phyloP scores from a whole-genome alignment of 2,797 vertebrate species.

The Bryconaethiops microstoma region DNA sequence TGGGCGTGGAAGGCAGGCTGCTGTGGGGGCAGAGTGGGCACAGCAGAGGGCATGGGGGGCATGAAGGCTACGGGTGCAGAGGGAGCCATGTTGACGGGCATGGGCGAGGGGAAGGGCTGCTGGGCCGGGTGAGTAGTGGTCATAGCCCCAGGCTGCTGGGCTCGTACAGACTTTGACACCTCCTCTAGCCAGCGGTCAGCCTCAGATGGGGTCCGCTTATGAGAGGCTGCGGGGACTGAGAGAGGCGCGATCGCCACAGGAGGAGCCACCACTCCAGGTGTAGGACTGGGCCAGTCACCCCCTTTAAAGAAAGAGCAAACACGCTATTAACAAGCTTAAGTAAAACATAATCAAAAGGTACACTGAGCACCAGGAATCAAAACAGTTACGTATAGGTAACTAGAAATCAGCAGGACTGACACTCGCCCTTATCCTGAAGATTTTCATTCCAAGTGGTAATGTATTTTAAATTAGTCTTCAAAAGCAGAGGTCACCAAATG shows the following conservation, averaged over 20 bases:
- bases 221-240: conserved; percentile 73
- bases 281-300: conserved; percentile 78
- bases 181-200: conserved; percentile 98
- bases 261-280: conserved; percentile 64
- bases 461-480: no score
- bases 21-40: conserved; percentile 84
- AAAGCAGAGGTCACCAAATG: no score
- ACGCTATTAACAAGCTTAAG: neutral
- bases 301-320: conserved; percentile 62
- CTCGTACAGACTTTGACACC: conserved; percentile 90
- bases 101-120: conserved; percentile 57
- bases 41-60: conserved; percentile 76
- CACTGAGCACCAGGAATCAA: neutral
- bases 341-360: neutral
- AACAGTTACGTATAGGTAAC: neutral
- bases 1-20: conserved; percentile 84
- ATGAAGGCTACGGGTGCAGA: conserved; percentile 80
- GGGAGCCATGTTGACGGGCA: conserved; percentile 69
- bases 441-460: no score
- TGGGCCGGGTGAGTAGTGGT: conserved; percentile 52
- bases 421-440: neutral
- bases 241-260: conserved; percentile 66
- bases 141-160: conserved; percentile 72
- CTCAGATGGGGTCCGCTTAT: conserved; percentile 93
- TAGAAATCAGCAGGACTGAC: neutral